Conservation (phyloP, 2,113 vertebrate genomes). For the Tichodroma muraria region DNA sequence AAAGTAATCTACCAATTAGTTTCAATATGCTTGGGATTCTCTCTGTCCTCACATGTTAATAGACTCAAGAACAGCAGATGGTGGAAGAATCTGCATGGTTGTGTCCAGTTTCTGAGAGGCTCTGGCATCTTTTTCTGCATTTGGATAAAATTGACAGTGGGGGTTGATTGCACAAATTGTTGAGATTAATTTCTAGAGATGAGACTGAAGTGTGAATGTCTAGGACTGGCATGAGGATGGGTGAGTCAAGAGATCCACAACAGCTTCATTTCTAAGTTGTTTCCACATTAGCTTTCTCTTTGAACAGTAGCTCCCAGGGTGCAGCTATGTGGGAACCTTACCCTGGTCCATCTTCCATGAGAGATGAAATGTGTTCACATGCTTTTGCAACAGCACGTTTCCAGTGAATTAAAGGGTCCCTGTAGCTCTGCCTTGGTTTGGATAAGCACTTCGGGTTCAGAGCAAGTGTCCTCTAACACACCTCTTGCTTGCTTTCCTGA, state of each 20-base stretch:
- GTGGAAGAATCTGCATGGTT: neutral
- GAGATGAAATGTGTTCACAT: neutral
- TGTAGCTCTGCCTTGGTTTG: neutral
- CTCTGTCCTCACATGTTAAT: neutral
- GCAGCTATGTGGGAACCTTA: neutral
- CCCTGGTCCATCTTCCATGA: neutral
- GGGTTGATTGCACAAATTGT: neutral
- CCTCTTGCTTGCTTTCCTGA: neutral
- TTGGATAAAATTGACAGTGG: neutral
- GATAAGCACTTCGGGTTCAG: neutral
- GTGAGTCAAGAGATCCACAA: neutral
- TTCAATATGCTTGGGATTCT: neutral
- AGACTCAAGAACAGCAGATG: neutral
- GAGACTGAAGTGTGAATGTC: neutral
- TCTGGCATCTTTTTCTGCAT: neutral
- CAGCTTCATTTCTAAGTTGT: neutral
- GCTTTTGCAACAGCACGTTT: neutral
- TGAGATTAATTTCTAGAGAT: neutral
- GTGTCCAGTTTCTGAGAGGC: neutral
- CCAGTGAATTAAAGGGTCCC: neutral
- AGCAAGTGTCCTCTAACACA: neutral
- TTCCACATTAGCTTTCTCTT: neutral
- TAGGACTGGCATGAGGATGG: neutral
- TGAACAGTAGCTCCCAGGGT: neutral
- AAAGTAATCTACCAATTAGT: neutral